A percentile compares a stretch with the other conserved stretches of the same genome.
phyloP scores from a whole-genome alignment of 1,140 invertebrate genomes.

The Zaprionus lachaisei region DNA sequence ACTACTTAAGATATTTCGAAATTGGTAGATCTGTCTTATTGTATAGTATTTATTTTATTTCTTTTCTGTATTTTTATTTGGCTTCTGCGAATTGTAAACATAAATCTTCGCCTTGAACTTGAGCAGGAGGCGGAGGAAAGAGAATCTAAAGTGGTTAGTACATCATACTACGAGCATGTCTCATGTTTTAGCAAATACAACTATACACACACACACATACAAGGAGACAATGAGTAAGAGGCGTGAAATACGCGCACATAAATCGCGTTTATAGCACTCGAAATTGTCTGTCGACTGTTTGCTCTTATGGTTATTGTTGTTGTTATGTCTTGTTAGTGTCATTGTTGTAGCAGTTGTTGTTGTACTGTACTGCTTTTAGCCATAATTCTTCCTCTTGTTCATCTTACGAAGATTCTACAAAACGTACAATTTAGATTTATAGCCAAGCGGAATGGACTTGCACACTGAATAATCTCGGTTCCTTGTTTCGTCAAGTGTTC shows the following conservation, averaged over 20 bases:
- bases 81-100: conserved; percentile 42
- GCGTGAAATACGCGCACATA: conserved; percentile 68
- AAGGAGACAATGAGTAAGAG: conserved; percentile 39
- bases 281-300: conserved; percentile 53
- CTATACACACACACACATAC: conserved; percentile 2
- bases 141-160: conserved; percentile 30
- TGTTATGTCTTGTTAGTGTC: conserved; percentile 10
- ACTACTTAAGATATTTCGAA: background rate
- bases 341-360: conserved; percentile 27
- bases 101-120: conserved; percentile 51
- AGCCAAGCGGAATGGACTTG: conserved; percentile 1
- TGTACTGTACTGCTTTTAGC: conserved; percentile 6
- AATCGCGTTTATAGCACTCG: conserved; percentile 66
- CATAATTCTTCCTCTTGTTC: conserved; percentile 10
- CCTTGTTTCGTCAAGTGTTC: conserved; percentile 34
- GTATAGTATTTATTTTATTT: conserved; percentile 13
- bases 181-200: conserved; percentile 18
- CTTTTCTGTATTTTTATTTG: conserved; percentile 19
- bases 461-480: conserved; percentile 9
- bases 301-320: conserved; percentile 39
- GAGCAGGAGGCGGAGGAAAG: conserved; percentile 1
- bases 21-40: conserved; percentile 9
- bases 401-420: conserved; percentile 41
- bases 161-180: conserved; percentile 10
- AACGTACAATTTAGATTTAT: conserved; percentile 34